Percentiles rank a stretch among this genome's conserved stretches.
phyloP scores from a whole-genome alignment of 2,888 invertebrate genomes.

The Phyto melanocephala region DNA sequence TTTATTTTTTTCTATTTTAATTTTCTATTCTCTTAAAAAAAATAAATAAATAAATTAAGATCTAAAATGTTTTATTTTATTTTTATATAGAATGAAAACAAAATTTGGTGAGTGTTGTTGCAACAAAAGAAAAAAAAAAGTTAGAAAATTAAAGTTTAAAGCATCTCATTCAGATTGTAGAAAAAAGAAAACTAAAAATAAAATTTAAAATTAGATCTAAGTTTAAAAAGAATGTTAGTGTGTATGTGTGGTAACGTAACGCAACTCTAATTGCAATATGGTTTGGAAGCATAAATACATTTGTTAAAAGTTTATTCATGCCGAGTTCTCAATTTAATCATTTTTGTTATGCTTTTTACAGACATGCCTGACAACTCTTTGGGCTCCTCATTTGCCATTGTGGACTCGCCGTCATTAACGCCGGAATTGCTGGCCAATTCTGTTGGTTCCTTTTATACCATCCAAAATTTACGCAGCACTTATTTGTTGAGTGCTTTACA shows the following conservation, averaged over 20 bases:
- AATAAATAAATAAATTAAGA: constrained; percentile 65
- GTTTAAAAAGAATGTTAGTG: neutral
- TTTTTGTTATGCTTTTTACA: no score
- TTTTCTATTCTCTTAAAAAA: constrained; percentile 49
- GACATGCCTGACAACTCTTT: constrained; percentile 74
- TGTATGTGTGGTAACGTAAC: no score
- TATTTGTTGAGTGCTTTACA: constrained; percentile 78
- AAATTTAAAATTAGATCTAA: neutral
- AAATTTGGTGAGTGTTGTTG: constrained; percentile 72
- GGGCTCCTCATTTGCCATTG: constrained; percentile 76
- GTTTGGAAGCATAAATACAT: constrained; percentile 33
- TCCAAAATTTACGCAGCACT: constrained; percentile 77
- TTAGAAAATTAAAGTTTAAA: neutral
- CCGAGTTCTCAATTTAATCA: no score
- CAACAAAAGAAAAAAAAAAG: constrained; percentile 7
- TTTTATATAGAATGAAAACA: constrained; percentile 70
- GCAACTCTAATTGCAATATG: constrained; percentile 3
- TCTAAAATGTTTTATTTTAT: constrained; percentile 71
- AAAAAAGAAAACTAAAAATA: constrained; percentile 26
- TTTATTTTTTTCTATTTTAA: constrained; percentile 60
- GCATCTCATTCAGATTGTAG: constrained; percentile 20
- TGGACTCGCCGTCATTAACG: constrained; percentile 76
- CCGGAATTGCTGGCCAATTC: constrained; percentile 77
- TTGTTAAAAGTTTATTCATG: neutral
- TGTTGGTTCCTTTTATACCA: constrained; percentile 76